Evolutionary conservation across 2,888 invertebrate genomes (phyloP).

Genomic region (Petrolisthes cinctipes): DNA sequence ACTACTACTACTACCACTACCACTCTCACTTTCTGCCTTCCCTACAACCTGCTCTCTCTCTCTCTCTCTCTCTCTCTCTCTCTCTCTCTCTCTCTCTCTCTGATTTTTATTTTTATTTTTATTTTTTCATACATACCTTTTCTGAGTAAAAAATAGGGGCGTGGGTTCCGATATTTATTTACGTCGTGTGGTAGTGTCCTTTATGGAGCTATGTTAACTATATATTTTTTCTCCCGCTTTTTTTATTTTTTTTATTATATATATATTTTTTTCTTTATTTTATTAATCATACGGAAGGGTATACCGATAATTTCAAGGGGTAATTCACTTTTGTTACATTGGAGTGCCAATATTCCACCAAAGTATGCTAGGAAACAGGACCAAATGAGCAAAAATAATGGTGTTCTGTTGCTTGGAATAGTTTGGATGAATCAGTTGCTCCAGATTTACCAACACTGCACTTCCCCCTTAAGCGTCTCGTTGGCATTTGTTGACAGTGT

Average conservation of each 20-base stretch:
- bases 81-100: background rate
- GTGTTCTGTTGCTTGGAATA: no score
- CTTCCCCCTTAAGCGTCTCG: background rate
- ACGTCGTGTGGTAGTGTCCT: no score
- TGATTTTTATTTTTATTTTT: background rate
- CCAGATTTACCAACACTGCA: no score
- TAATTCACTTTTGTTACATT: background rate
- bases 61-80: background rate
- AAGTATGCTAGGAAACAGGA: no score
- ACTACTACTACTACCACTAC: conserved; percentile 2
- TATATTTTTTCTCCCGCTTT: background rate
- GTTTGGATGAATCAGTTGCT: no score
- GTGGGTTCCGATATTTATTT: background rate
- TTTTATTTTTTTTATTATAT: background rate
- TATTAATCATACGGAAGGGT: background rate
- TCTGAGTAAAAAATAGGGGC: no score
- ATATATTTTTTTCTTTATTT: background rate
- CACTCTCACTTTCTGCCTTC: background rate
- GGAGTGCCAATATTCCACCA: no score
- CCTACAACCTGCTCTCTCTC: background rate
- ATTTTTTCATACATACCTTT: no score
- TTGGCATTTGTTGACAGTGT: background rate
- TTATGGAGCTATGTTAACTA: no score
- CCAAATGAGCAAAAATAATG: no score
- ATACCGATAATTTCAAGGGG: no score